These are phyloP conservation scores for Falco punctatus DNA, from an alignment of 2,113 vertebrate species.

Conservation along the genomic window DNA sequence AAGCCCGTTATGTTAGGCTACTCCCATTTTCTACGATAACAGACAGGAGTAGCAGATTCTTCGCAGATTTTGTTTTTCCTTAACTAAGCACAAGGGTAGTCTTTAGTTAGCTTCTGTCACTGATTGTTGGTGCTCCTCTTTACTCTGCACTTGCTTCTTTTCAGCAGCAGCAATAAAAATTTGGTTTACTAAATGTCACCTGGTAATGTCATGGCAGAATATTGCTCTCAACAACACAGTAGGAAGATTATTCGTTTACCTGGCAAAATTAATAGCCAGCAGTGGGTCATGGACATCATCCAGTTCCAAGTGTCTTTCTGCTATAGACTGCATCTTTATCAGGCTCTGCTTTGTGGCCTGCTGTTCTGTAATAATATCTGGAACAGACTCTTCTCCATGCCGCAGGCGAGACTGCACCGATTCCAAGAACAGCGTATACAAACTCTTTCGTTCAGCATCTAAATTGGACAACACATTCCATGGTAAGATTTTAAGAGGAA, in stretches of 20 bases:
- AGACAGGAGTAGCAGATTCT: neutral
- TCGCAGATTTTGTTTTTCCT: neutral
- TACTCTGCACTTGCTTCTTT: neutral
- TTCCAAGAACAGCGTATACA: slow-evolving; percentile 90
- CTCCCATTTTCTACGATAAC: neutral
- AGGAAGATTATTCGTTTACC: slow-evolving; percentile 72
- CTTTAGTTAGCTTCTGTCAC: neutral
- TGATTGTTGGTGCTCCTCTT: neutral
- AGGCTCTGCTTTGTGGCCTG: slow-evolving; percentile 87
- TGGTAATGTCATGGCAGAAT: neutral
- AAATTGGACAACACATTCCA: neutral
- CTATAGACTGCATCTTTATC: slow-evolving; percentile 93
- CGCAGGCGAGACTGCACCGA: slow-evolving; percentile 91
- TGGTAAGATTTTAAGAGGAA: neutral
- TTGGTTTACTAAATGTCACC: neutral
- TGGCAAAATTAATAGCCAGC: slow-evolving; percentile 94
- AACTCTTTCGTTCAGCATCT: slow-evolving; percentile 95
- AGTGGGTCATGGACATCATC: slow-evolving; percentile 90
- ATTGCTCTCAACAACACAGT: neutral
- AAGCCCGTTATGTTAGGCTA: neutral
- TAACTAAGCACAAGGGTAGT: neutral
- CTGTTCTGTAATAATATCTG: slow-evolving; percentile 80
- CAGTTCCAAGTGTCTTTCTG: slow-evolving; percentile 88
- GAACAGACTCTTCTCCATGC: slow-evolving; percentile 81
- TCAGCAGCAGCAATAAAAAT: neutral